These are phyloP conservation scores for Ariolimax columbianus DNA, from an alignment of 2,888 invertebrate species.

Conservation along the genomic window DNA sequence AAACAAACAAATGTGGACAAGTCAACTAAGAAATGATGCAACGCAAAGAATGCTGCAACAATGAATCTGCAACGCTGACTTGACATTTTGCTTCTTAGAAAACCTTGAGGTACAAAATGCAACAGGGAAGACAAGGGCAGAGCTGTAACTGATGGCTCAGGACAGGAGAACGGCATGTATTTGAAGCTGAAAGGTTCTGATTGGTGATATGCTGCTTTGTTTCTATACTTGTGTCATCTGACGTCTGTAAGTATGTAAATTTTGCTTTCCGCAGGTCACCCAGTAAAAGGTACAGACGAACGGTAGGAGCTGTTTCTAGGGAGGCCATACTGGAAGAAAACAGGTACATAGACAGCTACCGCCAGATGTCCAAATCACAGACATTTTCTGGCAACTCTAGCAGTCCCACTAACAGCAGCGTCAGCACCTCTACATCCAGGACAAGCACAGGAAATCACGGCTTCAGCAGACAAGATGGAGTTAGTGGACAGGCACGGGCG, in stretches of 20 bases:
- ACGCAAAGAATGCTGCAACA: too few species aligned
- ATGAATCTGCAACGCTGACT: too few species aligned
- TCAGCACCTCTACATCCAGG: slow-evolving; percentile 6
- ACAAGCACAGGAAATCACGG: slow-evolving; percentile 32
- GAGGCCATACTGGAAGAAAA: slow-evolving; percentile 76
- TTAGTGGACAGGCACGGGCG: slow-evolving; percentile 67
- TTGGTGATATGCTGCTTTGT: background rate
- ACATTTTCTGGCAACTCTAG: slow-evolving; percentile 66
- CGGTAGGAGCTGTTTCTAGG: slow-evolving; percentile 79
- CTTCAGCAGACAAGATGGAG: slow-evolving; percentile 52
- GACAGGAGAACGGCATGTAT: too few species aligned
- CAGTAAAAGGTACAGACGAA: slow-evolving; percentile 84
- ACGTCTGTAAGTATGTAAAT: background rate
- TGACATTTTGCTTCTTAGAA: too few species aligned
- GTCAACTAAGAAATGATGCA: too few species aligned
- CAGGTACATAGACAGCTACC: slow-evolving; percentile 74
- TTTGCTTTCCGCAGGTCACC: slow-evolving; percentile 83
- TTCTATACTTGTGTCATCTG: background rate
- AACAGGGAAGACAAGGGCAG: too few species aligned
- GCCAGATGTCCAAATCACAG: slow-evolving; percentile 73
- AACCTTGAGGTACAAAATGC: too few species aligned
- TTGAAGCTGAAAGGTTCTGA: too few species aligned
- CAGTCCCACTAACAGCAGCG: slow-evolving; percentile 43
- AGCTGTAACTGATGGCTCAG: too few species aligned
- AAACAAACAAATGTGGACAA: too few species aligned